A percentile compares a stretch with the other conserved stretches of the same genome.
These are phyloP conservation scores for Rhorus exstirpatorius DNA, from an alignment of 2,888 invertebrate species.

Conservation along the genomic window DNA sequence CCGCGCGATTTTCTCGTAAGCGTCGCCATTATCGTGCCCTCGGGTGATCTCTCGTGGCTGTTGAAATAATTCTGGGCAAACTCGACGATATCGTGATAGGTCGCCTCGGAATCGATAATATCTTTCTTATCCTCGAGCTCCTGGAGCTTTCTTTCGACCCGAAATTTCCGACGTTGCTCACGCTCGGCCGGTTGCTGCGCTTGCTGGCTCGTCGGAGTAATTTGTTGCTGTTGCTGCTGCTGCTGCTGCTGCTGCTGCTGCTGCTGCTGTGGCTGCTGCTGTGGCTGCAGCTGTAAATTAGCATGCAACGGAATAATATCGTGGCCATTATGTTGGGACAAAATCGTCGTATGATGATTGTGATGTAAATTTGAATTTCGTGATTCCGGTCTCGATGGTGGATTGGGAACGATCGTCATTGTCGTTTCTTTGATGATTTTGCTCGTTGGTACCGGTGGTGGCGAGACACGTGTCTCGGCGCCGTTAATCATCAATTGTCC, in stretches of 20 bases:
- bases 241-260: slow-evolving; percentile 69
- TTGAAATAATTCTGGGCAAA: slow-evolving; percentile 98
- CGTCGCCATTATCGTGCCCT: slow-evolving; percentile 95
- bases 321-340: slow-evolving; percentile 72
- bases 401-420: slow-evolving; percentile 74
- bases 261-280: slow-evolving; percentile 65
- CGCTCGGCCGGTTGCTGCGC: slow-evolving; percentile 89
- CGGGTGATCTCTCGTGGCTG: slow-evolving; percentile 94
- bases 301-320: slow-evolving; percentile 69
- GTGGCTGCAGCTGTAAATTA: slow-evolving; percentile 53
- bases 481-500: slow-evolving; percentile 78
- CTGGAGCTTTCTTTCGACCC: slow-evolving; percentile 94
- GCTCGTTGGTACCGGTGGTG: slow-evolving; percentile 79
- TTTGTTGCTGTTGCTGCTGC: slow-evolving; percentile 69
- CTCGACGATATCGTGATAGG: slow-evolving; percentile 94
- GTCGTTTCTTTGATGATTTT: slow-evolving; percentile 80
- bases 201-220: slow-evolving; percentile 76
- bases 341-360: slow-evolving; percentile 67
- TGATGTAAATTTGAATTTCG: slow-evolving; percentile 76
- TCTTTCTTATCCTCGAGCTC: slow-evolving; percentile 90
- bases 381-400: slow-evolving; percentile 80
- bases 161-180: slow-evolving; percentile 93
- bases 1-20: slow-evolving; percentile 91
- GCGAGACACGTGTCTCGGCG: slow-evolving; percentile 76
- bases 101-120: slow-evolving; percentile 86